Base-by-base conservation (phyloP, 1,140 invertebrate species). In the Apis cerana region DNA sequence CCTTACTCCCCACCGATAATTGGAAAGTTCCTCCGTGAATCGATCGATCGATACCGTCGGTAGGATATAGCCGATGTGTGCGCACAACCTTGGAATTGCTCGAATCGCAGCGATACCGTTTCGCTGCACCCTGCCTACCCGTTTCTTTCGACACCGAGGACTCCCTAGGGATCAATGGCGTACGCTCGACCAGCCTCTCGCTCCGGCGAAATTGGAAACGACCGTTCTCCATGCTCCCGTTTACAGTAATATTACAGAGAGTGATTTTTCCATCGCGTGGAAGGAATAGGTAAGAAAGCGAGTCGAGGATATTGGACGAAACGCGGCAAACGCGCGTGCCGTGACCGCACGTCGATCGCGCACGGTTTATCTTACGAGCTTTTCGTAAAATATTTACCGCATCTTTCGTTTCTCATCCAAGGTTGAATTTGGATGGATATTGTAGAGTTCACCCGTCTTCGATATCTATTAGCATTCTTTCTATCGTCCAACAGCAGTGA, bases 81-180 rank as follows among this genome's bases (percentile, higher is more conserved):
- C 75, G 76, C 77, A 77, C 71, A 85, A 85, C 85, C 86, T 88
- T 88, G 85, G 71, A 82, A 89, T 89, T 83, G 78, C 78, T 33
- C 23, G 65, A 50, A 85, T 89, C 87, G 81, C 75, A 69, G 80
- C 81, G 82, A 83, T 85, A 85, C 76, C 85, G 77, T 86, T 89
- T 65, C 80, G 43, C 87, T 27, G 79, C 78, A 86, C 72, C 74
- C 75, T 75, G 59, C 75, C 75, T 75, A 76, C 84, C 50, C 81
- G 75, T 65, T 83, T 76, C 86, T 74, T 87, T 86, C 82, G 86
- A 83, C 85, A 83, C 80, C 33, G 59, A 69, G 21, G 56, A 74
- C 58, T 83, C 80, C 52, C 27, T 17, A 54, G 62, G 23, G 80
- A 76, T 27, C 77, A 87, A 43, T 84, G 86, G 76, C 86, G 85